Evolutionary conservation across 2,888 invertebrate species (phyloP).

Genomic region (Tanypteryx hageni): DNA sequence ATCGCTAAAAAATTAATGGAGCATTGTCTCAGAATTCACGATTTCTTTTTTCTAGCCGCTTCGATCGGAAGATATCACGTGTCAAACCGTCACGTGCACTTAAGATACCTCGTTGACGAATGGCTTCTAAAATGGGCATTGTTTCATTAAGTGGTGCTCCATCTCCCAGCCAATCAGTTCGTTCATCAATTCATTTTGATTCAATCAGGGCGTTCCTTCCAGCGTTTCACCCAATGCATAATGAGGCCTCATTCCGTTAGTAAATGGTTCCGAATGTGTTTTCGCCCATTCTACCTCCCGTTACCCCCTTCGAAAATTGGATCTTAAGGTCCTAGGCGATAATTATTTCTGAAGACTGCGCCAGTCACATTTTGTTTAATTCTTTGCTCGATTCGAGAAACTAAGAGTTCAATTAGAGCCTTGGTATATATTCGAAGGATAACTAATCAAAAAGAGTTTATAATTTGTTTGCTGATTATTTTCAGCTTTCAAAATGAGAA

Average conservation of each 20-base stretch:
- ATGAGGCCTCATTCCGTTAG: background rate
- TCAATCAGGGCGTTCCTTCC: background rate
- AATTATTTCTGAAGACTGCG: no score
- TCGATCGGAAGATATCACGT: background rate
- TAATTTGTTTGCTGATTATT: no score
- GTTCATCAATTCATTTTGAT: background rate
- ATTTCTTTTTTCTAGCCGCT: background rate
- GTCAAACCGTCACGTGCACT: background rate
- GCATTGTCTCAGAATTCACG: background rate
- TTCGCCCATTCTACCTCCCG: background rate
- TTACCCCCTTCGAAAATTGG: background rate
- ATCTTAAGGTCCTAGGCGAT: background rate
- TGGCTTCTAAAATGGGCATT: constrained; percentile 3
- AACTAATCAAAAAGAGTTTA: no score
- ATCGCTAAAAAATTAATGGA: background rate
- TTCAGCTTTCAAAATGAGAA: no score
- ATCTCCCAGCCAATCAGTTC: background rate
- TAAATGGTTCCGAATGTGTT: background rate
- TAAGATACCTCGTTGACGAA: background rate
- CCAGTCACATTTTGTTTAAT: no score
- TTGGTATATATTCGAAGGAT: no score
- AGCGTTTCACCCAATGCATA: background rate
- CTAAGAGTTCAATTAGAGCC: no score
- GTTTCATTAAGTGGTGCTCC: background rate
- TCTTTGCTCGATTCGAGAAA: no score